Evolutionary conservation across 2,797 vertebrate genomes (phyloP).

Genomic region (Gallinago stenura): DNA sequence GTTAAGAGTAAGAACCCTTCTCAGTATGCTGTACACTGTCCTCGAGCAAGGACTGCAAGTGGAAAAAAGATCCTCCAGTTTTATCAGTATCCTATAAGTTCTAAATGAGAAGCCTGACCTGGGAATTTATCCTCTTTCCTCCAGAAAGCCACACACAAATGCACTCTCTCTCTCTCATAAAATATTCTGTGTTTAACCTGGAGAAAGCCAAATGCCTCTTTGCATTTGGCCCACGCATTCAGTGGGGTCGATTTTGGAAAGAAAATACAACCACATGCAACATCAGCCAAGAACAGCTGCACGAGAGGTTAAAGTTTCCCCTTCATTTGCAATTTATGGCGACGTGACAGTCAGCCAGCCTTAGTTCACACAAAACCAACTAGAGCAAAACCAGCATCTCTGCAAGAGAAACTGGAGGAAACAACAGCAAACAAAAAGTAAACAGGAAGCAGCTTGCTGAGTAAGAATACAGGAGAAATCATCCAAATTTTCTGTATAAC

Average conservation of each 20-base stretch:
- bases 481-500: rapidly evolving
- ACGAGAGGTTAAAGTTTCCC: not conserved
- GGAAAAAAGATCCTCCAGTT: not conserved
- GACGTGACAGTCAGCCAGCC: not conserved
- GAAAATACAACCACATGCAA: not conserved
- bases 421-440: not conserved
- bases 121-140: not conserved
- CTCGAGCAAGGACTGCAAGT: not conserved
- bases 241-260: not conserved
- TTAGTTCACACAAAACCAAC: not conserved
- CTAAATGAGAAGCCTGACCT: not conserved
- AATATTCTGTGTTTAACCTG: not conserved
- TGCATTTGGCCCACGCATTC: not conserved
- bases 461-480: not conserved
- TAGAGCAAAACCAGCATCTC: not conserved
- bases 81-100: not conserved
- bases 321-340: not conserved
- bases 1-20: not conserved
- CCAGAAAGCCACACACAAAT: not conserved
- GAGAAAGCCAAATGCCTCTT: not conserved
- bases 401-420: not conserved
- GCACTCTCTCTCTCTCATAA: not conserved
- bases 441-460: not conserved
- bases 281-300: not conserved
- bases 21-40: not conserved